Evolutionary conservation across 2,113 vertebrate species (phyloP), one percentile per base, ranked within the genome.

Genomic region (Ceyx margarethae): DNA sequence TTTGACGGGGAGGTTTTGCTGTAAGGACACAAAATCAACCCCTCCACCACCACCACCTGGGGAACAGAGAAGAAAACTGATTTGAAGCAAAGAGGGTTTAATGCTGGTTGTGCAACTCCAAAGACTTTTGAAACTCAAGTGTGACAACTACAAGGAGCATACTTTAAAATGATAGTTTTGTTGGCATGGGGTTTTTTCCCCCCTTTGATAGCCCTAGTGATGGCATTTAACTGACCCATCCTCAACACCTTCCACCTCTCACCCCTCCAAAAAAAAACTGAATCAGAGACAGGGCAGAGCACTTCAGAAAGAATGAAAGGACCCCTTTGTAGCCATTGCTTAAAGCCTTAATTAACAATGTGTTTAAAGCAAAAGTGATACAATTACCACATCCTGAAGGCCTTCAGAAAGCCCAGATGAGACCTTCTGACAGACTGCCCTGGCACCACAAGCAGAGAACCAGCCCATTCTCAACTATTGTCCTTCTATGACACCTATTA

Each of bases 331-430:
- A 86, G 69, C 67, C 68, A 81, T 87, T 90, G 81, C 87, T 95
- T 68, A 81, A 91, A 91, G 90, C 35, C 4, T 3, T 95, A 91
- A 94, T 96, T 95, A 96, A 90, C 82, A 25, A 29, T 1, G 35
- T 33, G 11, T 75, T 95, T 95, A 86, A 87, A 92, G 85, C 73
- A 94, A 83, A 92, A 83, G 87, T 74, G 87, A 94, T 87, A 93
- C 87, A 91, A 91, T 94, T 96, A 73, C 69, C 92, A 83, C 83
- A 85, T 97, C 68, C 54, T 81, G 62, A 94, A 95, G 71, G 58
- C 68, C 74, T 92, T 28, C 61, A 76, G 83, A 93, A 93, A 93
- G 8, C 43, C 0, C 2, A 80, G 89, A 83, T 76, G 91, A 67
- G 40, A 81, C 85, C 89, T 94, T 76, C 91, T 65, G 87, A 77